Evolutionary conservation across 2,113 vertebrate species (phyloP).

Genomic region (Carettochelys insculpta): DNA sequence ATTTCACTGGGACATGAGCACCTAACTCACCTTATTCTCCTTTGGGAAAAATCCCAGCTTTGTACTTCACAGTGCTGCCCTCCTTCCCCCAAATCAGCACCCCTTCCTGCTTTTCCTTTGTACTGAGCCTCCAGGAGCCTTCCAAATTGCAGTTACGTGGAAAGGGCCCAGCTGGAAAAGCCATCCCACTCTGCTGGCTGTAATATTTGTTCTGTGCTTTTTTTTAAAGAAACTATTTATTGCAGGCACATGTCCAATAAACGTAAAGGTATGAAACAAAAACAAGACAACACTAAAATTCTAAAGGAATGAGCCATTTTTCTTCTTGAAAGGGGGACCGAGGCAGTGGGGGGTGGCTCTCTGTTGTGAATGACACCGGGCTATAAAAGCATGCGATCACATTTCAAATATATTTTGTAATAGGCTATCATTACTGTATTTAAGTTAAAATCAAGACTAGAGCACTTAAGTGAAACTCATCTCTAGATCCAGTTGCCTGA

Average conservation of each 20-base stretch:
- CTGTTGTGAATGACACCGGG: neutral
- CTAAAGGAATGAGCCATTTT: neutral
- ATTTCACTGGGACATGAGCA: neutral
- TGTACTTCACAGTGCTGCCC: neutral
- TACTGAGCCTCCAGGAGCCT: rapidly evolving
- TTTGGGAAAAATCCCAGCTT: neutral
- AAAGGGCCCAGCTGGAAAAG: conserved; percentile 27
- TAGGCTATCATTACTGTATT: conserved; percentile 55
- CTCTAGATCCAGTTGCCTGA: conserved; percentile 35
- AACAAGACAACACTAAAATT: neutral
- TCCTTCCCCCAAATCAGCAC: neutral
- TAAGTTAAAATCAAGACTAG: conserved; percentile 57
- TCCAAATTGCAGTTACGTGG: neutral
- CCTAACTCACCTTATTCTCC: neutral
- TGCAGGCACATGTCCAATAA: neutral
- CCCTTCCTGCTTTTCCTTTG: neutral
- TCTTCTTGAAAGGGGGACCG: neutral
- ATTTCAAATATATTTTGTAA: conserved; percentile 54
- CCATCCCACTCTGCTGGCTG: neutral
- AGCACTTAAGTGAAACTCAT: conserved; percentile 56
- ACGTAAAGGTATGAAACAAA: neutral
- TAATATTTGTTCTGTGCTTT: rapidly evolving
- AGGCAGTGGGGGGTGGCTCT: neutral
- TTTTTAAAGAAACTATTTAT: neutral
- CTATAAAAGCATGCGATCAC: conserved; percentile 37